These are phyloP conservation scores for Sisyra nigra DNA, from an alignment of 2,888 invertebrate species.

Conservation along the genomic window DNA sequence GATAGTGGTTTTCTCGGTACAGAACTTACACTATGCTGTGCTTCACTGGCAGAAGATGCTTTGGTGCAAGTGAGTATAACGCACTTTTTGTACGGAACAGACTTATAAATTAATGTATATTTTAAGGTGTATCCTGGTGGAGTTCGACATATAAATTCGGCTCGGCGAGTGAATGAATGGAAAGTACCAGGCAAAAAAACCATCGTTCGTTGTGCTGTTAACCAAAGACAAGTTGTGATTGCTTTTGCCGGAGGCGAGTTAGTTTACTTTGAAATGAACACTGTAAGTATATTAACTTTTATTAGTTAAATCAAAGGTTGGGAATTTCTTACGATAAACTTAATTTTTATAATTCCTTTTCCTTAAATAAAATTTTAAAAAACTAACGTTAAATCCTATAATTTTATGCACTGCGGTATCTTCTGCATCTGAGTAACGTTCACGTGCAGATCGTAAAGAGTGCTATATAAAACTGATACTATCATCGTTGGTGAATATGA, in stretches of 20 bases:
- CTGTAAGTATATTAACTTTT: constrained; percentile 45
- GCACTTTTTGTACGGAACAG: not conserved
- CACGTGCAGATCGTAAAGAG: constrained; percentile 24
- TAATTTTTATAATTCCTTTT: too few relatives aligned
- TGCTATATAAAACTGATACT: constrained; percentile 19
- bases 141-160: constrained; percentile 93
- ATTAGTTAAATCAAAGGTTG: too few relatives aligned
- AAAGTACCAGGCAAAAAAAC: constrained; percentile 95
- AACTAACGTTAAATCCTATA: too few relatives aligned
- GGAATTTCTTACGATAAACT: too few relatives aligned
- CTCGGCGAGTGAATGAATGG: constrained; percentile 98
- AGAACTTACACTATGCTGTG: constrained; percentile 95
- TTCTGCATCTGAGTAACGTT: constrained; percentile 21
- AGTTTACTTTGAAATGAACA: constrained; percentile 99
- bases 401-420: not conserved
- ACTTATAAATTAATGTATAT: constrained; percentile 7
- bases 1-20: constrained; percentile 99
- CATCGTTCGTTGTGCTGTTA: constrained; percentile 95
- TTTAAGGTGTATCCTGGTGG: constrained; percentile 88
- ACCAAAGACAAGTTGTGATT: constrained; percentile 95
- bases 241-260: constrained; percentile 94
- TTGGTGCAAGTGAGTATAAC: constrained; percentile 63
- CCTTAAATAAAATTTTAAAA: too few relatives aligned
- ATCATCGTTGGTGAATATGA: constrained; percentile 3
- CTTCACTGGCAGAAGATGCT: constrained; percentile 93